Percentiles rank a stretch among this genome's conserved stretches.
These are phyloP conservation scores for Notarius quadriscutis DNA, from an alignment of 2,113 vertebrate genomes.

Conservation along the genomic window DNA sequence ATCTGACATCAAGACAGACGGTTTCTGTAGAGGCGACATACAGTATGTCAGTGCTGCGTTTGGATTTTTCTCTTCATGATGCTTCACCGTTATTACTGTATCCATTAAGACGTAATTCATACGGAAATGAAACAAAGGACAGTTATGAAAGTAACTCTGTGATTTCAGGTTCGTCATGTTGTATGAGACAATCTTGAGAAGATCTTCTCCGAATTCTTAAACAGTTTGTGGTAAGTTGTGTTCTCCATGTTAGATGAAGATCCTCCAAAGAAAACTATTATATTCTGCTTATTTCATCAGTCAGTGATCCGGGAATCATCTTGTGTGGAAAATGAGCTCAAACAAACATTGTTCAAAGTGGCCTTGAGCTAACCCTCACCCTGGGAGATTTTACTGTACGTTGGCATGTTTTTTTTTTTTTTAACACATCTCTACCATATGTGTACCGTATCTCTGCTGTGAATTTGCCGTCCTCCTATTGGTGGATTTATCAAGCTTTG, in stretches of 20 bases:
- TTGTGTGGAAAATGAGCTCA: too few relatives aligned
- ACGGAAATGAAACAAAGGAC: background rate
- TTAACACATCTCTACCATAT: too few relatives aligned
- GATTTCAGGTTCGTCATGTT: background rate
- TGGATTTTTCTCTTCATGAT: background rate
- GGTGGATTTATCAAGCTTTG: background rate
- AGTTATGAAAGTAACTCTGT: background rate
- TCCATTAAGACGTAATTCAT: background rate
- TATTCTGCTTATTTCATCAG: background rate
- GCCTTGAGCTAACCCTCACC: background rate
- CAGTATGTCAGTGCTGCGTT: background rate
- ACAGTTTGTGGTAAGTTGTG: background rate
- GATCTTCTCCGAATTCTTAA: background rate
- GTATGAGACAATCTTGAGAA: background rate
- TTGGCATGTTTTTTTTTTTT: background rate
- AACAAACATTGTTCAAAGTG: background rate
- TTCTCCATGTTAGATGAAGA: background rate
- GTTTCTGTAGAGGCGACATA: conserved; percentile 11
- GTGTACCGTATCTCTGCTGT: too few relatives aligned
- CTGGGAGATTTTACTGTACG: background rate
- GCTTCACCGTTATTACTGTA: background rate
- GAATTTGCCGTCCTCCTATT: background rate
- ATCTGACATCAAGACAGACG: conserved; percentile 17
- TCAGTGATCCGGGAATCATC: too few relatives aligned
- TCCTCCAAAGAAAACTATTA: background rate